phyloP scores from a whole-genome alignment of 2,113 vertebrate species.

The Sporophila hypoxantha region DNA sequence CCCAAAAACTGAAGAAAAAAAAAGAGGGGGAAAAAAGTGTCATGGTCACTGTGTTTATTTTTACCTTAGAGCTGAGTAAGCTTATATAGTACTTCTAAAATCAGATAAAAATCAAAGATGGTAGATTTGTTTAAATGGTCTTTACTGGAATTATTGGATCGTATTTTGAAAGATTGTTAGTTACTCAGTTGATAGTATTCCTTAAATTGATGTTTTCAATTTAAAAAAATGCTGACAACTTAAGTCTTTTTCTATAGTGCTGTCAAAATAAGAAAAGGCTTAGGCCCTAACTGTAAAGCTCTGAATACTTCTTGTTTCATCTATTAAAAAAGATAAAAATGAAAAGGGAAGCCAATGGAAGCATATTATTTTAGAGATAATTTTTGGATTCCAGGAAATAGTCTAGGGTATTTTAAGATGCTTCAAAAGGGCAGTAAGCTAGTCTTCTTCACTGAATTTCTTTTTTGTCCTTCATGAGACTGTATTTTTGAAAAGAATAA shows the following conservation, averaged over 20 bases:
- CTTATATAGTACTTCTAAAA: neutral
- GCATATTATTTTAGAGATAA: neutral
- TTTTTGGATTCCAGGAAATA: neutral
- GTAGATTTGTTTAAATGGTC: neutral
- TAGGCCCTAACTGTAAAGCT: neutral
- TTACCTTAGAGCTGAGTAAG: neutral
- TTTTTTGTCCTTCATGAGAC: neutral
- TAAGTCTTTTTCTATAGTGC: neutral
- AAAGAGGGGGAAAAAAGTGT: fast-evolving
- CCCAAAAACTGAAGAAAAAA: neutral
- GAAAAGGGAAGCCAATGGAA: neutral
- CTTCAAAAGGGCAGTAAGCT: neutral
- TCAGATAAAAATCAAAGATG: neutral
- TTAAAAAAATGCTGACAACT: neutral
- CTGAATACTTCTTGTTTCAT: neutral
- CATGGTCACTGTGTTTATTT: neutral
- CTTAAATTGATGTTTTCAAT: neutral
- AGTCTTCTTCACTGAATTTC: neutral
- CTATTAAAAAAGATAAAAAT: neutral
- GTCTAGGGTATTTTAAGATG: neutral
- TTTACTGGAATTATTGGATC: neutral
- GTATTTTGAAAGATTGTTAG: neutral
- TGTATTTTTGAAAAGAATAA: neutral
- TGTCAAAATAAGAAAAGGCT: neutral
- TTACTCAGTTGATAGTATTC: neutral